A percentile compares a stretch with the other conserved stretches of the same genome.
These are phyloP conservation scores for Lerista edwardsae DNA, from an alignment of 2,797 vertebrate genomes.

Conservation along the genomic window DNA sequence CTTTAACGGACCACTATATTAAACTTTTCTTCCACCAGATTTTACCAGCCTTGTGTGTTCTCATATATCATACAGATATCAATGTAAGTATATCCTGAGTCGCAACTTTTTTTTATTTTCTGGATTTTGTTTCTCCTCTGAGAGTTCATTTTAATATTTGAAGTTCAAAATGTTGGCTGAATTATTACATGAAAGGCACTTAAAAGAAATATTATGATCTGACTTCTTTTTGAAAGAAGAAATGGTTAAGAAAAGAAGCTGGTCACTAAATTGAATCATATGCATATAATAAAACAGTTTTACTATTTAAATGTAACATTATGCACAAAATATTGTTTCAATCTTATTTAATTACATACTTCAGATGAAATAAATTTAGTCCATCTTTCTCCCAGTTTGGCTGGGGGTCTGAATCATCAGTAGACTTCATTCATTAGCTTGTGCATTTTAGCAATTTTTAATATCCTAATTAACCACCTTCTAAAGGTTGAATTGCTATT, in stretches of 20 bases:
- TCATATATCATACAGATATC: slow-evolving; percentile 99
- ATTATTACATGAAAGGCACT: not conserved
- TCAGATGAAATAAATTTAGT: not conserved
- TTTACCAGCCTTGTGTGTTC: slow-evolving; percentile 95
- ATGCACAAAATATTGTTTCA: not conserved
- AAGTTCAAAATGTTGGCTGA: not conserved
- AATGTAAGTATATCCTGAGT: slow-evolving; percentile 87
- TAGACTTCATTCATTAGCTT: not conserved
- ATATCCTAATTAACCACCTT: not conserved
- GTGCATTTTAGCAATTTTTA: too few relatives aligned
- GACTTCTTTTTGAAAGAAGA: not conserved
- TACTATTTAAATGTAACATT: not conserved
- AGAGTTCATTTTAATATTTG: not conserved
- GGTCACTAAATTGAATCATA: not conserved
- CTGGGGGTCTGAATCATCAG: not conserved
- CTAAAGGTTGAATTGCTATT: not conserved
- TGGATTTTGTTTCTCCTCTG: not conserved
- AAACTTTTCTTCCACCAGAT: slow-evolving; percentile 83
- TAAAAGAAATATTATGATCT: not conserved
- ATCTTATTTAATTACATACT: not conserved
- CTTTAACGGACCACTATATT: slow-evolving; percentile 55
- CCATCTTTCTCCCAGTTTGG: not conserved
- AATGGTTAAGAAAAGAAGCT: not conserved
- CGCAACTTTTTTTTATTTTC: not conserved
- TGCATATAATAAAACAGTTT: not conserved